Conservation (phyloP, 64 coral and sea anemone genomes). For the Dendrophyllia cribrosa region DNA sequence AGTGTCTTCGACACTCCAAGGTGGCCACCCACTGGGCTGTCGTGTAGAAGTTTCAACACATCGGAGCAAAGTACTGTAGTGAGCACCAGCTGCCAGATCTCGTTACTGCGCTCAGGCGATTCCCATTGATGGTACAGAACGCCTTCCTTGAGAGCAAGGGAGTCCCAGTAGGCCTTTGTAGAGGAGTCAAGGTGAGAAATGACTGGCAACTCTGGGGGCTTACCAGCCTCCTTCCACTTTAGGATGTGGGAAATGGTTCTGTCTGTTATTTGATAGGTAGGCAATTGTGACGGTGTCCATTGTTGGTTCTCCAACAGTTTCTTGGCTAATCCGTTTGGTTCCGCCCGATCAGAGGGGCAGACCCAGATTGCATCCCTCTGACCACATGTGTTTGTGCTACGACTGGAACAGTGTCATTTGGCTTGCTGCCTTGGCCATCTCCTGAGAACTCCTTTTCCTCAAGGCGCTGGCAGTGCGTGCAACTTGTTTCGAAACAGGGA, state of each 20-base stretch:
- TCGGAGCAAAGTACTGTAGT: not conserved
- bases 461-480: conserved; percentile 30
- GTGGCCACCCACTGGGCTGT: not conserved
- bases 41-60: not conserved
- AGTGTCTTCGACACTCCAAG: not conserved
- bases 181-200: not conserved
- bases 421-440: not conserved
- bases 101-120: not conserved
- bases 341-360: not conserved
- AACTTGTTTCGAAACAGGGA: not conserved
- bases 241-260: not conserved
- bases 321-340: too few relatives aligned
- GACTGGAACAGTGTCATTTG: not conserved
- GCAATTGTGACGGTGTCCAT: not conserved
- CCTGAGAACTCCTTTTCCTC: not conserved
- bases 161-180: conserved; percentile 2
- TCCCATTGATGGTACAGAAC: conserved; percentile 16
- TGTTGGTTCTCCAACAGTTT: not conserved
- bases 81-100: not conserved
- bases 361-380: not conserved
- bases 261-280: not conserved
- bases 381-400: not conserved
- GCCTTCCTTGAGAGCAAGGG: not conserved
- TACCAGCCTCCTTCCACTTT: not conserved
- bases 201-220: conserved; percentile 1